phyloP scores from a whole-genome alignment of 2,797 vertebrate genomes.

The Thripadectes ignobilis region DNA sequence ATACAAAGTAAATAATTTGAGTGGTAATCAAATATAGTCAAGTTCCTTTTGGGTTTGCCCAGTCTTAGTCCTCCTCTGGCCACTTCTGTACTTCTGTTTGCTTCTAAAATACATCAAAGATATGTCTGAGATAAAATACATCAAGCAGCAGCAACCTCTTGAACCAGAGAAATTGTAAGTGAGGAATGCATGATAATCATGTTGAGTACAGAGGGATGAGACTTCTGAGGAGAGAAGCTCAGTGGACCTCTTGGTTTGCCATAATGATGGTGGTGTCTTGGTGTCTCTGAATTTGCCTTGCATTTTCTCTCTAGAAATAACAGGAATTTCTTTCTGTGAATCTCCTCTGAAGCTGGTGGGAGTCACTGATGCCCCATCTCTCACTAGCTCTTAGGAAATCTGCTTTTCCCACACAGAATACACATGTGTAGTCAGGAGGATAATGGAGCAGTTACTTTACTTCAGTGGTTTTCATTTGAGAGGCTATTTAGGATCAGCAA shows the following conservation, averaged over 20 bases:
- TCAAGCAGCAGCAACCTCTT: conserved; percentile 1
- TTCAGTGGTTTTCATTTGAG: neutral
- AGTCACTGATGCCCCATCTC: neutral
- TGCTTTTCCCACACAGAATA: neutral
- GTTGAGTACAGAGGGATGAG: neutral
- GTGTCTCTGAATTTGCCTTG: neutral
- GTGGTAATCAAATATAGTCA: neutral
- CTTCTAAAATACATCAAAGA: conserved; percentile 60
- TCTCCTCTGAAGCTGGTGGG: neutral
- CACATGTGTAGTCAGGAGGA: neutral
- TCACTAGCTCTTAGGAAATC: neutral
- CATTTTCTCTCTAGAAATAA: neutral
- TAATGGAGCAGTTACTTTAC: neutral
- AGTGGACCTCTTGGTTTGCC: neutral
- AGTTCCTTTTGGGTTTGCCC: neutral
- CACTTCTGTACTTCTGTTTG: neutral
- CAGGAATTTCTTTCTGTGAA: neutral
- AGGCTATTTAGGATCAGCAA: neutral
- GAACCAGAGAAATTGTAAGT: neutral
- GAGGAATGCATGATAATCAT: neutral
- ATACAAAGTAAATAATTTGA: conserved; percentile 41
- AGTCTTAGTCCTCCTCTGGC: neutral
- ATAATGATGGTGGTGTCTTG: neutral
- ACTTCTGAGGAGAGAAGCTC: neutral
- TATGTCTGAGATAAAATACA: neutral